phyloP scores from a whole-genome alignment of 2,113 vertebrate species.

The Podarcis cretensis region DNA sequence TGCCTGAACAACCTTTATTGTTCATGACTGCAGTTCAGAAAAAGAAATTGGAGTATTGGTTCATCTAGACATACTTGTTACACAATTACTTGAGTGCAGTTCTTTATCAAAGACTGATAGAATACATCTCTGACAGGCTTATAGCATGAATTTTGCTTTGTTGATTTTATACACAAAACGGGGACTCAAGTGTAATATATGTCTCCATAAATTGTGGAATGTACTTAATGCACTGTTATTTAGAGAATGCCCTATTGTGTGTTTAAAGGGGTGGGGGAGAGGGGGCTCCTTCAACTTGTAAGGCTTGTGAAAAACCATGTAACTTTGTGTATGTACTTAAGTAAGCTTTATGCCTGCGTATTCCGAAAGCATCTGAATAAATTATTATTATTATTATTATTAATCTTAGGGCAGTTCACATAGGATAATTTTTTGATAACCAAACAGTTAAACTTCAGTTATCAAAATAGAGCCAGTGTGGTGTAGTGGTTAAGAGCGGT shows the following conservation, averaged over 20 bases:
- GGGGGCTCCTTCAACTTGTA: not conserved
- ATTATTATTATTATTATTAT: too few species aligned
- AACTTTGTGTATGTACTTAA: not conserved
- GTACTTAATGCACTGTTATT: not conserved
- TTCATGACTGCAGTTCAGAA: not conserved
- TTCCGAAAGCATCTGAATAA: not conserved
- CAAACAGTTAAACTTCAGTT: not conserved
- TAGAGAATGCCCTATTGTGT: not conserved
- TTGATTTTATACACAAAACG: not conserved
- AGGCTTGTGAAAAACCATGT: not conserved
- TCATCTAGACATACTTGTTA: not conserved
- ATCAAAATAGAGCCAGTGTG: too few species aligned
- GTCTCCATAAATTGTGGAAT: not conserved
- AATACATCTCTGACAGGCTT: not conserved
- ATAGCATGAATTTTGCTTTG: not conserved
- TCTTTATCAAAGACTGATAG: not conserved
- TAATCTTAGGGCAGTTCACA: too few species aligned
- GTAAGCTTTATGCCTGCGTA: not conserved
- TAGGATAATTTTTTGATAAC: not conserved
- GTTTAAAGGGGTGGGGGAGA: slow-evolving; percentile 18
- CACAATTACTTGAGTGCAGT: not conserved
- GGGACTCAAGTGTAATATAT: not conserved
- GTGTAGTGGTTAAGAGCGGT: too few species aligned
- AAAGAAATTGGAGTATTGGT: not conserved
- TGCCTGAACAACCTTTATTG: not conserved